Percentiles rank a stretch among this genome's conserved stretches.
Conservation (phyloP, 1,140 invertebrate genomes). For the Lasioglossum albipes region DNA sequence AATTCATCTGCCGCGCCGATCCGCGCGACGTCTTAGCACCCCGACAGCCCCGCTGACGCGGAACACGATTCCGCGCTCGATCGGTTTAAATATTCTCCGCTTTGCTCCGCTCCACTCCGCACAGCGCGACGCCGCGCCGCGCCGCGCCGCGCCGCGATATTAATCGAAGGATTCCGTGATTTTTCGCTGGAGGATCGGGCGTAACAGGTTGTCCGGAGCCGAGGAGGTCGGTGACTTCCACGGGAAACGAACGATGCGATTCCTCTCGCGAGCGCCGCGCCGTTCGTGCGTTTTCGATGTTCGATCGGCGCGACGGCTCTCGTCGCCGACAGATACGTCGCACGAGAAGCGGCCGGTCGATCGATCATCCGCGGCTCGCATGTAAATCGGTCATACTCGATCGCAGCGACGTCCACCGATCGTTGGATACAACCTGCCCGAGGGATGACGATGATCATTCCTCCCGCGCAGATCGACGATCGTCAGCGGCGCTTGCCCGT, state of each 20-base stretch:
- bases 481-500: neutral
- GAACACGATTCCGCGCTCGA: slow-evolving; percentile 21
- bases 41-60: slow-evolving; percentile 26
- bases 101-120: too few relatives aligned
- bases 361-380: slow-evolving; percentile 41
- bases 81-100: slow-evolving; percentile 10
- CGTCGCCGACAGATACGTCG: slow-evolving; percentile 4
- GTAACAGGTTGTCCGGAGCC: slow-evolving; percentile 13
- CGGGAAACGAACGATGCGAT: neutral
- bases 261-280: neutral
- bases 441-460: neutral
- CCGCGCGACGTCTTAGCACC: slow-evolving; percentile 34
- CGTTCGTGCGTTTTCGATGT: slow-evolving; percentile 9
- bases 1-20: slow-evolving; percentile 27
- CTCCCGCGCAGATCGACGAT: slow-evolving; percentile 15
- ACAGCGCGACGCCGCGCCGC: neutral
- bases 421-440: neutral
- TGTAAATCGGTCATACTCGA: slow-evolving; percentile 28
- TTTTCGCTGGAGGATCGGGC: neutral
- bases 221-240: neutral
- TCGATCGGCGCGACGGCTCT: neutral
- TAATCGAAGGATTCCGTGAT: slow-evolving; percentile 21
- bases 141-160: neutral
- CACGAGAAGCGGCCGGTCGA: slow-evolving; percentile 5
- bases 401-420: neutral